phyloP scores from a whole-genome alignment of 2,888 invertebrate species.

The Cataglyphis altisquamis region DNA sequence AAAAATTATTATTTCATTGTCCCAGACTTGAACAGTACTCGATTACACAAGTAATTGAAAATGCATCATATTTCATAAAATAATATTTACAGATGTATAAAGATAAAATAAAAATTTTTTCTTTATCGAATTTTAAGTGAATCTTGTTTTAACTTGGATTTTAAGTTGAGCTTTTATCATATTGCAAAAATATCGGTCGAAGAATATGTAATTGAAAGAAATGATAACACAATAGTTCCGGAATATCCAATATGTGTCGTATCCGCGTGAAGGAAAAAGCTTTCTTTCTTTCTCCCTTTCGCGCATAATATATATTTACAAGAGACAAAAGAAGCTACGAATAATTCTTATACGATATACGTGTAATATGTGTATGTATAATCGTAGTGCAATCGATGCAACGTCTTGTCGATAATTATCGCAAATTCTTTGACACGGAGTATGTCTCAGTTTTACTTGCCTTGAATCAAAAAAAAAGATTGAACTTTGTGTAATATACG shows the following conservation, averaged over 20 bases:
- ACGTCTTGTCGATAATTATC: constrained; percentile 68
- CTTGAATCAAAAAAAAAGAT: background rate
- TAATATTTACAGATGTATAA: background rate
- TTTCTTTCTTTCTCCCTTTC: constrained; percentile 33
- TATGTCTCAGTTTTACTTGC: background rate
- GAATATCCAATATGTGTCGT: constrained; percentile 43
- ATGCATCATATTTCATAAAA: background rate
- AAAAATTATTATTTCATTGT: background rate
- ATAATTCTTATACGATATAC: constrained; percentile 71
- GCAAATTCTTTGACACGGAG: background rate
- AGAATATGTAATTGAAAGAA: background rate
- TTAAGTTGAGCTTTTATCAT: background rate
- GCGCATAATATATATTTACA: constrained; percentile 77
- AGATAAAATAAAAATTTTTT: background rate
- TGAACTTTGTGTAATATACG: background rate
- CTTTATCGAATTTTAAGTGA: background rate
- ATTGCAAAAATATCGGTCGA: background rate
- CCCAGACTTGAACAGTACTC: background rate
- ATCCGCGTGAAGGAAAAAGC: constrained; percentile 42
- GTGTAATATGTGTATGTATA: constrained; percentile 65
- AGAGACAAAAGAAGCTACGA: constrained; percentile 78
- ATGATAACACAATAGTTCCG: background rate
- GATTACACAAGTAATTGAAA: background rate
- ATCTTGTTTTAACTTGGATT: background rate
- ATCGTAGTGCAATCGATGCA: constrained; percentile 58